phyloP scores from a whole-genome alignment of 2,888 invertebrate genomes.

The Latrodectus hesperus region DNA sequence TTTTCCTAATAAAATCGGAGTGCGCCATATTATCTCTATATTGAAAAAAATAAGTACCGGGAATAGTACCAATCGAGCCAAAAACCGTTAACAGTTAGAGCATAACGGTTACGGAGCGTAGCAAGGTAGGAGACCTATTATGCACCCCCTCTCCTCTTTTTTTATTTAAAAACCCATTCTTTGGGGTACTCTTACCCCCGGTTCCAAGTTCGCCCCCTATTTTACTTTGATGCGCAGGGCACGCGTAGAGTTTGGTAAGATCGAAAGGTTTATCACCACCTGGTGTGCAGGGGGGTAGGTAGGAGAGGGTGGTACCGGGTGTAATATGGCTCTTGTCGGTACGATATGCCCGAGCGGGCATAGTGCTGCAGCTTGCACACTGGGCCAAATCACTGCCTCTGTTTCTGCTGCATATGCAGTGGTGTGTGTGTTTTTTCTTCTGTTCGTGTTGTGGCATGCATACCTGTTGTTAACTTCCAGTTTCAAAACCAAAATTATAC shows the following conservation, averaged over 20 bases:
- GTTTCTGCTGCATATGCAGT: background rate
- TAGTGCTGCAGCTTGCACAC: background rate
- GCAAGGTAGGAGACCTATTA: slow-evolving; percentile 53
- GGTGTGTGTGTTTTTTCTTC: background rate
- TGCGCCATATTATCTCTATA: too few species aligned
- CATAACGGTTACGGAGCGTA: slow-evolving; percentile 63
- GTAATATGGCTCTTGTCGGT: background rate
- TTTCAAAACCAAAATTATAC: too few species aligned
- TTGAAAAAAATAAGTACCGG: background rate
- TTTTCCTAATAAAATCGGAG: too few species aligned
- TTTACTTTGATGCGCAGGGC: background rate
- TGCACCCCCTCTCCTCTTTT: slow-evolving; percentile 27
- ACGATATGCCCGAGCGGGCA: background rate
- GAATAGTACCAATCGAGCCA: slow-evolving; percentile 30
- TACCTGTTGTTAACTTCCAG: background rate
- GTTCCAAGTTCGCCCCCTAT: background rate
- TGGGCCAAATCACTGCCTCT: background rate
- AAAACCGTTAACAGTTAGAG: slow-evolving; percentile 62
- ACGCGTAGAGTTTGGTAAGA: slow-evolving; percentile 23
- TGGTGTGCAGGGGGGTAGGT: slow-evolving; percentile 14
- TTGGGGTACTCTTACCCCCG: slow-evolving; percentile 11
- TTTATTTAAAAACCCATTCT: slow-evolving; percentile 37
- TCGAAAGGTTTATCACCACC: slow-evolving; percentile 47
- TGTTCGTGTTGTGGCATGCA: background rate
- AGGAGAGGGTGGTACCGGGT: background rate